These are phyloP conservation scores for Calidris pugnax DNA, from an alignment of 2,113 vertebrate species.

Conservation along the genomic window DNA sequence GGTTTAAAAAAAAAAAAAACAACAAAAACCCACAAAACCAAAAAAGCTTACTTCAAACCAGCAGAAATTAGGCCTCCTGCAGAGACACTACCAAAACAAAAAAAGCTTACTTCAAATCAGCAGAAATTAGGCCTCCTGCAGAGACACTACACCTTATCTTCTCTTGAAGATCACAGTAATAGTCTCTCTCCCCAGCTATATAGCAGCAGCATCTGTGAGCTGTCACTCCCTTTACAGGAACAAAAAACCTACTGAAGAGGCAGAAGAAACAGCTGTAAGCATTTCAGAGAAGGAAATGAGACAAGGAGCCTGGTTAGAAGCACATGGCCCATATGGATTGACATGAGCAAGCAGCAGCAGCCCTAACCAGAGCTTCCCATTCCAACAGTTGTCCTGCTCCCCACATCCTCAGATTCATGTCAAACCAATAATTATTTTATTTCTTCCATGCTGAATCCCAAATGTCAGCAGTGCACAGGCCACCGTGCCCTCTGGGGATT, in stretches of 20 bases:
- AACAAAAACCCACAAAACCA: too few species aligned
- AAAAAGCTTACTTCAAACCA: too few species aligned
- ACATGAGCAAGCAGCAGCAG: background rate
- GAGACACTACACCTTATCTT: background rate
- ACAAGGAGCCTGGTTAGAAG: conserved; percentile 19
- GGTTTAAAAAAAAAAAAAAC: too few species aligned
- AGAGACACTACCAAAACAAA: background rate
- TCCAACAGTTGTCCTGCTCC: background rate
- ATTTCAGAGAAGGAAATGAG: conserved; percentile 48
- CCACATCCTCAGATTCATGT: background rate
- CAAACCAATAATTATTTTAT: background rate
- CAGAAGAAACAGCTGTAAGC: conserved; percentile 49
- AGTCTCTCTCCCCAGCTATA: background rate
- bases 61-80: too few species aligned
- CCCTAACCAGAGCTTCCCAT: background rate
- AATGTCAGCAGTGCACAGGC: background rate
- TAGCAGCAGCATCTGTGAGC: conserved; percentile 46
- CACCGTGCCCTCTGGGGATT: rapidly evolving
- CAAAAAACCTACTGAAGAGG: conserved; percentile 50
- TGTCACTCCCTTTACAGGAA: conserved; percentile 38
- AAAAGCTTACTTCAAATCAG: conserved; percentile 4
- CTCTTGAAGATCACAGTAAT: background rate
- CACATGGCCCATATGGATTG: conserved; percentile 36
- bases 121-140: background rate
- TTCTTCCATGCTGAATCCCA: background rate